phyloP scores from a whole-genome alignment of 2,888 invertebrate species.

The Tiliacea citrago region DNA sequence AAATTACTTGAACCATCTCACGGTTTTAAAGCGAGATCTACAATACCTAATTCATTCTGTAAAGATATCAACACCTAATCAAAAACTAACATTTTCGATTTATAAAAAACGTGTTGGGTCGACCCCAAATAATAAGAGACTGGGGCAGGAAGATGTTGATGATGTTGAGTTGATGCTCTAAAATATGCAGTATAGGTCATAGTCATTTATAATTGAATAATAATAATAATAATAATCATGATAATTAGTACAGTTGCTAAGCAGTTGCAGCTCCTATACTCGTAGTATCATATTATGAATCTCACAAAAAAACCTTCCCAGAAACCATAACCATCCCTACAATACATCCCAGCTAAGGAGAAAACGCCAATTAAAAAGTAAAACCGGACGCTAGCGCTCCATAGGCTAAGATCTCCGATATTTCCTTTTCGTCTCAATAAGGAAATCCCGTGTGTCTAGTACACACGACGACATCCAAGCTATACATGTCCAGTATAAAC shows the following conservation, averaged over 20 bases:
- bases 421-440: conserved; percentile 51
- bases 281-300: background rate
- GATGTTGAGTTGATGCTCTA: too few species aligned
- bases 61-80: too few species aligned
- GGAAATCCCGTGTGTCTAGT: conserved; percentile 46
- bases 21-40: background rate
- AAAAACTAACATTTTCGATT: too few species aligned
- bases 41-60: background rate
- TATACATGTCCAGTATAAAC: background rate
- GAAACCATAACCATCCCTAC: background rate
- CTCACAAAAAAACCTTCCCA: background rate
- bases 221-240: too few species aligned
- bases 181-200: too few species aligned
- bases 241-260: background rate
- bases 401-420: conserved; percentile 30
- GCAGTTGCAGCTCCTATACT: too few species aligned
- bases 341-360: background rate
- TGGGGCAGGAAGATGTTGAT: background rate
- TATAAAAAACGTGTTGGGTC: background rate
- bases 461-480: background rate
- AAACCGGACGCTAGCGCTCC: conserved; percentile 12
- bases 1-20: background rate
- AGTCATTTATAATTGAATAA: too few species aligned
- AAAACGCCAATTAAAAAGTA: conserved; percentile 35
- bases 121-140: background rate